Base-by-base conservation (phyloP, 2,113 vertebrate species). In the Callocephalon fimbriatum region DNA sequence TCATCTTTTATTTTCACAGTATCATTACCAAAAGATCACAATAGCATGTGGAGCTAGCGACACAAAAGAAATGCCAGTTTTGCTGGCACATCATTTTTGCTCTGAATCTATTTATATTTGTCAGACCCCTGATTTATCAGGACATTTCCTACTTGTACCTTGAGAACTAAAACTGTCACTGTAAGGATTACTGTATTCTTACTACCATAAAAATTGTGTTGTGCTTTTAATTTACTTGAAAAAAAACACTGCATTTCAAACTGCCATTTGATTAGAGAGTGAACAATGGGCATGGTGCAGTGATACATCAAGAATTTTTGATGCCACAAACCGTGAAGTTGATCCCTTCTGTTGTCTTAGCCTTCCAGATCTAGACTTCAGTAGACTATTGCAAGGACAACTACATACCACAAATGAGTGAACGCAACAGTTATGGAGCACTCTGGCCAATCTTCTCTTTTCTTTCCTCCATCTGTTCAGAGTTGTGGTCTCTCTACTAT, bases 321-420 rank as follows among this genome's bases (percentile, higher is more conserved):
- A 92, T n/a, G 56, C 4, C n/a, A 35, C 62, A 58, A 80, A 59
- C n/a, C 35, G 26, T 31, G 27, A 62, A 89, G 48, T 21, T 65
- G 40, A 75, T 54, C 29, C 19, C 37, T 83, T 67, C 62, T 90
- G 40, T 62, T 56, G 56, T 45, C 51, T 82, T 31, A 51, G 35
- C 26, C n/a, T 87, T 73, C 38, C n/a, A 77, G 37, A 51, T 25
- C n/a, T 7, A 20, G 65, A 37, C 42, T 82, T 71, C 45, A 79
- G 47, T 21, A 56, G 77, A 56, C 44, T 65, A 42, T 8, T 50
- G 5, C 31, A 84, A 53, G 50, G 45, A 83, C 0, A 5, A 26
- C 72, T 37, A 79, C 14, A 47, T 11, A 65, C 22, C 50, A 75
- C 56, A 66, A 67, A 79, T 1, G 8, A 68, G 25, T 0, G 0